These are phyloP conservation scores for Callipepla squamata DNA, from an alignment of 2,113 vertebrate genomes.

Conservation along the genomic window DNA sequence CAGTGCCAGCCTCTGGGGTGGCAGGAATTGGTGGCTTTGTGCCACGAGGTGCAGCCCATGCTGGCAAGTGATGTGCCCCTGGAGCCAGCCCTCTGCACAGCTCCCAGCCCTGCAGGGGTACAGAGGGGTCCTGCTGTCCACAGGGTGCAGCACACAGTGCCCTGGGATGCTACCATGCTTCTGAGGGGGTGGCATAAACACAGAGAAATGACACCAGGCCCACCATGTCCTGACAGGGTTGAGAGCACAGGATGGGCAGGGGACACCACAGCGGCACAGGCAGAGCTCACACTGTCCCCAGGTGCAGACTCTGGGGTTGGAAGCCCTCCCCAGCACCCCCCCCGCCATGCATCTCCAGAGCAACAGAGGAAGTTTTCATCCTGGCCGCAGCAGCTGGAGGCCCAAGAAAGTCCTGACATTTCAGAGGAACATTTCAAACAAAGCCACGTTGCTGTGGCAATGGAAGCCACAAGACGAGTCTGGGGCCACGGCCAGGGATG, in stretches of 20 bases:
- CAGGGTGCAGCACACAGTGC: not conserved
- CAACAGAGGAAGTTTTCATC: conserved; percentile 68
- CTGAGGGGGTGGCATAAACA: not conserved
- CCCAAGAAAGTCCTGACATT: conserved; percentile 48
- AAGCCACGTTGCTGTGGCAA: conserved; percentile 54
- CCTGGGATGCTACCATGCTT: not conserved
- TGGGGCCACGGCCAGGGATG: not conserved
- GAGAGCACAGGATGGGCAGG: not conserved
- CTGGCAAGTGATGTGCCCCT: no score
- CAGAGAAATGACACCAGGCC: not conserved
- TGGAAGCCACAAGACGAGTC: not conserved
- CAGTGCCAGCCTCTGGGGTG: not conserved
- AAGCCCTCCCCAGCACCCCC: not conserved
- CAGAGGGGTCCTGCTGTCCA: not conserved
- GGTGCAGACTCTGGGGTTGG: conserved; percentile 29
- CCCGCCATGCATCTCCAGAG: not conserved
- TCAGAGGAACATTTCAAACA: conserved; percentile 62
- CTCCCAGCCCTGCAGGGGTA: not conserved
- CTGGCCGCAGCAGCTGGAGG: conserved; percentile 12
- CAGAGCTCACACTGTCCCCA: not conserved
- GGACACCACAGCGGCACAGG: not conserved
- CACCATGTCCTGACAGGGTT: not conserved
- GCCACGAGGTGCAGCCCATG: not conserved
- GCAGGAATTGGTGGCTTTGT: not conserved
- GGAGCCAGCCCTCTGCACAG: not conserved